These are phyloP conservation scores for Lithosia quadra DNA, from an alignment of 2,888 invertebrate species.

Conservation along the genomic window DNA sequence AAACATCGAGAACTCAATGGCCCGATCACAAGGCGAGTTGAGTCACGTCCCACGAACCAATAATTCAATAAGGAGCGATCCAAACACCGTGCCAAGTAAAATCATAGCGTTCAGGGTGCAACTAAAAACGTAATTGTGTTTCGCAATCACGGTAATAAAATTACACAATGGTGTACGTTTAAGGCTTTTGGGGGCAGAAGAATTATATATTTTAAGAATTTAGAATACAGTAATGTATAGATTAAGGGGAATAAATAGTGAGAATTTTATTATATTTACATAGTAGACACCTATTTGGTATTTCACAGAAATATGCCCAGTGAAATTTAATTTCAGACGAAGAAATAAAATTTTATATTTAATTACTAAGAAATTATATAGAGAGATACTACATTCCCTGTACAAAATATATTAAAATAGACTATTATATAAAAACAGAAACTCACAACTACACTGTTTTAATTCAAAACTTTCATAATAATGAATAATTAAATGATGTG, in stretches of 20 bases:
- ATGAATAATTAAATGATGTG: too few species aligned
- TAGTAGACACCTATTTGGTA: neutral
- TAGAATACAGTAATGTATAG: neutral
- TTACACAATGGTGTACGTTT: constrained; percentile 6
- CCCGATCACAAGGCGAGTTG: constrained; percentile 62
- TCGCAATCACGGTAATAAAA: constrained; percentile 20
- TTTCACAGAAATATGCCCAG: too few species aligned
- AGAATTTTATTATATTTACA: too few species aligned
- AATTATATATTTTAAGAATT: neutral
- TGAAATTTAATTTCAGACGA: too few species aligned
- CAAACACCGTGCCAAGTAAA: constrained; percentile 61
- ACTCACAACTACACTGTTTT: too few species aligned
- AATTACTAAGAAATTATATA: too few species aligned
- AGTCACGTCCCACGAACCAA: constrained; percentile 73
- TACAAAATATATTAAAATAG: too few species aligned
- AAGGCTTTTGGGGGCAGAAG: neutral
- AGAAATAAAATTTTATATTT: too few species aligned
- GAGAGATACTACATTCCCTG: too few species aligned
- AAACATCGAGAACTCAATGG: constrained; percentile 75
- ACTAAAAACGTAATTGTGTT: constrained; percentile 38
- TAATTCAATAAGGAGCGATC: constrained; percentile 81
- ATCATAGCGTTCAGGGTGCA: constrained; percentile 63
- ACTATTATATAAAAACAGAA: too few species aligned
- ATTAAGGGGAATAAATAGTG: neutral
- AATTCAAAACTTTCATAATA: too few species aligned